phyloP scores from a whole-genome alignment of 1,140 invertebrate species.

The Drosophila albomicans region DNA sequence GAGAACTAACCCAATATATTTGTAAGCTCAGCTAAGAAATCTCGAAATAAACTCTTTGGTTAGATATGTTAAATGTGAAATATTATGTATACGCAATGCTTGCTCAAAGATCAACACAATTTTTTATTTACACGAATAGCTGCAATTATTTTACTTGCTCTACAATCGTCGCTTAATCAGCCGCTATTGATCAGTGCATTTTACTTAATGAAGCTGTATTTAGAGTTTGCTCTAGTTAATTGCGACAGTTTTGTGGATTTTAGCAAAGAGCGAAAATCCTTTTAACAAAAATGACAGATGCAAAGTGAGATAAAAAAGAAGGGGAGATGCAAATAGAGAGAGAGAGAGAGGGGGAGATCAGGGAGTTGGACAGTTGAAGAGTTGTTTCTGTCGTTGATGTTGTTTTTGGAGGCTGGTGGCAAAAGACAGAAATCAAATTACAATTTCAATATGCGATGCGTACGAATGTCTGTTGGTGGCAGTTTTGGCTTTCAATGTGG shows the following conservation, averaged over 20 bases:
- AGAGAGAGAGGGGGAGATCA: not conserved
- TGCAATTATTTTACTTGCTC: too few species aligned
- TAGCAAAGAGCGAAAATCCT: not conserved
- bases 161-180: not conserved
- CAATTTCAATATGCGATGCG: constrained; percentile 82
- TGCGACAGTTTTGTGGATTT: not conserved
- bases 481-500: constrained; percentile 75
- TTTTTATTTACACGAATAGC: too few species aligned
- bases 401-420: constrained; percentile 40
- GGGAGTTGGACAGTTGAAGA: constrained; percentile 54
- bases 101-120: too few species aligned
- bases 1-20: too few species aligned
- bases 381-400: constrained; percentile 40
- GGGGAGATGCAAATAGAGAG: not conserved
- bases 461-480: constrained; percentile 78
- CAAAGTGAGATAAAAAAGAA: constrained; percentile 16
- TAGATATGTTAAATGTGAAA: too few species aligned
- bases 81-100: too few species aligned
- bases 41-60: too few species aligned
- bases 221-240: not conserved
- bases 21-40: too few species aligned
- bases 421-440: constrained; percentile 82
- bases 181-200: constrained; percentile 1
- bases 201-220: not conserved
- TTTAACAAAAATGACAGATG: constrained; percentile 7